phyloP scores from a whole-genome alignment of 2,797 vertebrate species.

The Chaetophractus vellerosus region DNA sequence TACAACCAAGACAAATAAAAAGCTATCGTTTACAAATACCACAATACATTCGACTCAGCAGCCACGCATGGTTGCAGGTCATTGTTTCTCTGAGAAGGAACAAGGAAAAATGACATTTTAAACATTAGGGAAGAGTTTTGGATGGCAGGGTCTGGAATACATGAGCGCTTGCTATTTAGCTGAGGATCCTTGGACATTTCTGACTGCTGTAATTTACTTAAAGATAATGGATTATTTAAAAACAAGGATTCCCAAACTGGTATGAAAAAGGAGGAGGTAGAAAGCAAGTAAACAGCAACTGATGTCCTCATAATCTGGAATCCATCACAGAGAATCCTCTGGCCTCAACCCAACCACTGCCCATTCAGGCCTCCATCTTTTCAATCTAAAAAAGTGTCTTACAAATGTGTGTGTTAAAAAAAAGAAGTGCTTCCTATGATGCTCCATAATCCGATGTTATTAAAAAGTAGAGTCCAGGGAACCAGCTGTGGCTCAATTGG shows the following conservation, averaged over 20 bases:
- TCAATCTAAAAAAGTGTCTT: not conserved
- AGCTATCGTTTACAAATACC: not conserved
- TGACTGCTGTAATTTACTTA: slow-evolving; percentile 39
- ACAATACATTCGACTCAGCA: not conserved
- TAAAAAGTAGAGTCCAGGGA: not conserved
- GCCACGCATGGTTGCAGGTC: not conserved
- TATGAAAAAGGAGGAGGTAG: not conserved
- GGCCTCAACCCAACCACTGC: not conserved
- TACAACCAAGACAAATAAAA: slow-evolving; percentile 37
- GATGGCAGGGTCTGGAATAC: slow-evolving; percentile 34
- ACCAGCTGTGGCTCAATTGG: too few relatives aligned
- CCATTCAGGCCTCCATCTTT: not conserved
- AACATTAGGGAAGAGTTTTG: slow-evolving; percentile 31
- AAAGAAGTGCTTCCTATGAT: not conserved
- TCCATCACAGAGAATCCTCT: not conserved
- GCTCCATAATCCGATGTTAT: not conserved
- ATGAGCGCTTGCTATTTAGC: not conserved
- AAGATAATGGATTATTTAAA: slow-evolving; percentile 24
- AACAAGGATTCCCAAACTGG: slow-evolving; percentile 1
- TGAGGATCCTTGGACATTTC: not conserved
- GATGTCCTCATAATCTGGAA: slow-evolving; percentile 7
- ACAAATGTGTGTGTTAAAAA: slow-evolving; percentile 9
- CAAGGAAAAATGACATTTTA: slow-evolving; percentile 11
- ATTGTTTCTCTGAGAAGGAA: slow-evolving; percentile 41
- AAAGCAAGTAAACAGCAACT: slow-evolving; percentile 44